phyloP scores from a whole-genome alignment of 2,888 invertebrate species.

The Papilio gigon region DNA sequence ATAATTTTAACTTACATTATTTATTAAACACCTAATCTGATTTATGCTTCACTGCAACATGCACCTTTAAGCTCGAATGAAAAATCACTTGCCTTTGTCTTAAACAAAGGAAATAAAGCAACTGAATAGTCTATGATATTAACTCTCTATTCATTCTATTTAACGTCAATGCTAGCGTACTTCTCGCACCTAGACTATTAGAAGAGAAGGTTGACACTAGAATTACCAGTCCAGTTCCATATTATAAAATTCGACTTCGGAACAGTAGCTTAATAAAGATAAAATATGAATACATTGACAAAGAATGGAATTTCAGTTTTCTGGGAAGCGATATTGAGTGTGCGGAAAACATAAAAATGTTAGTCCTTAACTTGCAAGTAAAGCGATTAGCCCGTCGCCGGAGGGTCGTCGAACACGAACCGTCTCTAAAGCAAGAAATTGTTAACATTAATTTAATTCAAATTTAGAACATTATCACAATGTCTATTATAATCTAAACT shows the following conservation, averaged over 20 bases:
- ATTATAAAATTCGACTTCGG: no score
- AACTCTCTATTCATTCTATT: no score
- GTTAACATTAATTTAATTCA: neutral
- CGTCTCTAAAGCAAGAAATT: constrained; percentile 57
- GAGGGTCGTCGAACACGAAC: constrained; percentile 70
- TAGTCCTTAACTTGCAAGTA: constrained; percentile 68
- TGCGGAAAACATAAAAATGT: constrained; percentile 70
- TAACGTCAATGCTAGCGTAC: no score
- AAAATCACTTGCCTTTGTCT: neutral
- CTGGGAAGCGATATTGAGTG: constrained; percentile 18
- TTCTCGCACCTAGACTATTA: no score
- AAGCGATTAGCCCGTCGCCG: constrained; percentile 68
- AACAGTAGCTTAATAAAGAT: neutral
- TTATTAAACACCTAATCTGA: constrained; percentile 13
- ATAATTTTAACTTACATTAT: constrained; percentile 21
- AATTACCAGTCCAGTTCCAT: no score
- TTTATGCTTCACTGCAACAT: neutral
- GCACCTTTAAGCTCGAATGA: neutral
- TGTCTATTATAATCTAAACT: neutral
- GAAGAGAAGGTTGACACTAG: no score
- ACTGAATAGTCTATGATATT: no score
- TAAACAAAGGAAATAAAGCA: constrained; percentile 5
- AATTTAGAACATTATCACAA: no score
- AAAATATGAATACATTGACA: constrained; percentile 3
- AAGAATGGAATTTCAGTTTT: constrained; percentile 18